phyloP scores from a whole-genome alignment of 1,140 invertebrate genomes.

The Idris sp. region DNA sequence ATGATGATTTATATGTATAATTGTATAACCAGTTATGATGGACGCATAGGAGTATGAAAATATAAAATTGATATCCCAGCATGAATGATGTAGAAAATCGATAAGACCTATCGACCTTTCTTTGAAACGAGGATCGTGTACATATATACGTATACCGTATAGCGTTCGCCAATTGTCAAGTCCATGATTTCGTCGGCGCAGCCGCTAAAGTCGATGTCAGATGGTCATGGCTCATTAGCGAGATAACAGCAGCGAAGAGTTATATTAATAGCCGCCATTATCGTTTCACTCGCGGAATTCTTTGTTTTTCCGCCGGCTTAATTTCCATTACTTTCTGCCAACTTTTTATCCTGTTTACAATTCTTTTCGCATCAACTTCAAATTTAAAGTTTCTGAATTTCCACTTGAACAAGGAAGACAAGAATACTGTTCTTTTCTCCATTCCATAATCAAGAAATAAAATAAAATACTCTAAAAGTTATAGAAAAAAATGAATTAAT shows the following conservation, averaged over 20 bases:
- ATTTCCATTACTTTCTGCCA: constrained; percentile 20
- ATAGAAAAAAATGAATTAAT: no score
- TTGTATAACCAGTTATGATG: constrained; percentile 6
- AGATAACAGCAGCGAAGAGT: constrained; percentile 62
- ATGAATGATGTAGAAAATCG: constrained; percentile 42
- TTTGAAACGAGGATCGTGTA: constrained; percentile 23
- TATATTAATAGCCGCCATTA: constrained; percentile 69
- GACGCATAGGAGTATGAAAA: constrained; percentile 1
- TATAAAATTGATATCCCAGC: constrained; percentile 36
- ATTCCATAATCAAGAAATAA: no score
- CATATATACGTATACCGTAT: no score
- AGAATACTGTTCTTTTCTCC: no score
- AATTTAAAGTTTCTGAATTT: no score
- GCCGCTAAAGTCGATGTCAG: constrained; percentile 60
- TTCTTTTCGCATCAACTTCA: no score
- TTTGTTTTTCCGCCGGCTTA: constrained; percentile 27
- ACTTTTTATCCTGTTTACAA: constrained; percentile 7
- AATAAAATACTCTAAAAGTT: no score
- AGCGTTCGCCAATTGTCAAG: constrained; percentile 53
- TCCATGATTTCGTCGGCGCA: constrained; percentile 38
- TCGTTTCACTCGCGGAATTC: constrained; percentile 46
- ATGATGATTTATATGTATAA: constrained; percentile 25
- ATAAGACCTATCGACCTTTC: constrained; percentile 54
- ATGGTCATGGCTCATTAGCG: constrained; percentile 71
- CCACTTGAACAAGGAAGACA: no score